Percentiles rank a stretch among this genome's conserved stretches.
phyloP scores from a whole-genome alignment of 1,140 invertebrate genomes.

The Drosophila asahinai region DNA sequence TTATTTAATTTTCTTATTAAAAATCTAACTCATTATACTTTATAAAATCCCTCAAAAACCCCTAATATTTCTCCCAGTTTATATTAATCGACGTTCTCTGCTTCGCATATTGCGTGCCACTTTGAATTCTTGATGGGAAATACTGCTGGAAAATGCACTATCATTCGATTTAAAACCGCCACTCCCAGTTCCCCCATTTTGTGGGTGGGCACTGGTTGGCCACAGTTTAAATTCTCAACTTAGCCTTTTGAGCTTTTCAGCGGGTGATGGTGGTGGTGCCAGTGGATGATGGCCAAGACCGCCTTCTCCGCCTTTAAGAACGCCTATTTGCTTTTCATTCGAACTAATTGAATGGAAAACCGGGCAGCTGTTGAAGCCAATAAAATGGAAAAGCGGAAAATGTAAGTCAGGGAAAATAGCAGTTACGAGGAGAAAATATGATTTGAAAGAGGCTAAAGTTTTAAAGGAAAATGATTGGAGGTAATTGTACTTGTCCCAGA shows the following conservation, averaged over 20 bases:
- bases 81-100: slow-evolving; percentile 56
- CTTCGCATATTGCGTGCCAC: slow-evolving; percentile 60
- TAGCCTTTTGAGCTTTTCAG: slow-evolving; percentile 72
- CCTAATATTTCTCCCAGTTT: neutral
- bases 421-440: neutral
- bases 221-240: slow-evolving; percentile 76
- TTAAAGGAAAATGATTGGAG: neutral
- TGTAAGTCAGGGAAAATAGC: neutral
- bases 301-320: slow-evolving; percentile 22
- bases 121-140: slow-evolving; percentile 29
- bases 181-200: neutral
- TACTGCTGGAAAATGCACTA: slow-evolving; percentile 41
- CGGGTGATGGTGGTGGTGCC: neutral
- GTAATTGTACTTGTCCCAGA: neutral
- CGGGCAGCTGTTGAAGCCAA: slow-evolving; percentile 71
- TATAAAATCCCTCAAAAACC: neutral
- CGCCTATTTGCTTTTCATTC: slow-evolving; percentile 78
- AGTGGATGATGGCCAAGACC: slow-evolving; percentile 4
- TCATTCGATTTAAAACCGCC: slow-evolving; percentile 66
- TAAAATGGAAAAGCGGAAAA: slow-evolving; percentile 25
- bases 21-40: neutral
- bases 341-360: slow-evolving; percentile 79
- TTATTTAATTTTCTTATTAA: neutral
- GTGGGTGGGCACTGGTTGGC: slow-evolving; percentile 36
- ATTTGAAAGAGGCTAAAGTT: neutral